Percentiles rank a stretch among this genome's conserved stretches.
These are phyloP conservation scores for Malacosoma neustria DNA, from an alignment of 2,888 invertebrate genomes.

Conservation along the genomic window DNA sequence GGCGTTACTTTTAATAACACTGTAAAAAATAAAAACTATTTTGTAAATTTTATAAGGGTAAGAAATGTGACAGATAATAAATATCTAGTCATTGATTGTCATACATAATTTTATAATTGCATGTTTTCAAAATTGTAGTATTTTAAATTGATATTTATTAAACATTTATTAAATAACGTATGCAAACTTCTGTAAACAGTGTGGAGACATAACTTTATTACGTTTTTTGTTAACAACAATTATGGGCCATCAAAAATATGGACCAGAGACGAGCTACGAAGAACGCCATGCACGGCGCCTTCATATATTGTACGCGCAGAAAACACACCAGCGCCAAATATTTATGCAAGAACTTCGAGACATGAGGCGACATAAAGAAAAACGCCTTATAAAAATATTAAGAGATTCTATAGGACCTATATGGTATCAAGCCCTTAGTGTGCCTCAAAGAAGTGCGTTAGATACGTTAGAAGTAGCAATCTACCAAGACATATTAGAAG, in stretches of 20 bases:
- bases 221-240: too few species aligned
- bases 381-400: conserved; percentile 22
- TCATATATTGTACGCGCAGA: conserved; percentile 38
- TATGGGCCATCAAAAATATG: conserved; percentile 29
- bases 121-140: conserved; percentile 40
- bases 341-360: conserved; percentile 55
- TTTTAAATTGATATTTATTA: too few species aligned
- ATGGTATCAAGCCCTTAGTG: conserved; percentile 61
- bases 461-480: conserved; percentile 38
- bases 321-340: conserved; percentile 38
- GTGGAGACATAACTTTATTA: too few species aligned
- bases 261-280: conserved; percentile 28
- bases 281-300: conserved; percentile 26
- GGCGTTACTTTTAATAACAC: not conserved
- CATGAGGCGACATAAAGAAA: conserved; percentile 29
- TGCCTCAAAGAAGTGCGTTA: conserved; percentile 40
- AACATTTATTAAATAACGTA: too few species aligned
- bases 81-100: not conserved
- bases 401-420: conserved; percentile 37
- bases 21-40: too few species aligned
- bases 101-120: not conserved
- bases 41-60: not conserved
- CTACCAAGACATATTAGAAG: conserved; percentile 54
- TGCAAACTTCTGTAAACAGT: too few species aligned
- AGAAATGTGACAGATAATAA: not conserved